These are phyloP conservation scores for Henicopernis longicauda DNA, from an alignment of 2,113 vertebrate genomes.

Conservation along the genomic window DNA sequence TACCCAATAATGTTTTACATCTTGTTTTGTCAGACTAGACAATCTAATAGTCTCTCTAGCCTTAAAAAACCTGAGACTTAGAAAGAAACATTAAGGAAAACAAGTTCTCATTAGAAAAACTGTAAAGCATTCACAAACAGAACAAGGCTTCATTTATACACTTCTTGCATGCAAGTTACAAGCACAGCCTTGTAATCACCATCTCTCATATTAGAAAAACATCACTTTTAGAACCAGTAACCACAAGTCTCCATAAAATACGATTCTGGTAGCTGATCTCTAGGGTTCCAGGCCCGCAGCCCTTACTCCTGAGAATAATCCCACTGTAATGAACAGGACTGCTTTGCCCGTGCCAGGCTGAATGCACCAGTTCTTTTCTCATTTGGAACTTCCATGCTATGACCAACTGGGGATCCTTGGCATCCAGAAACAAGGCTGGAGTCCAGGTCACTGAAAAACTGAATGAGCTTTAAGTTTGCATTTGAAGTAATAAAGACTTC, in stretches of 20 bases:
- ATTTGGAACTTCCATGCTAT: background rate
- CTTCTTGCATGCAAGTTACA: background rate
- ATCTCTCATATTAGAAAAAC: conserved; percentile 3
- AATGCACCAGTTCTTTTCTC: background rate
- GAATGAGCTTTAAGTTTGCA: background rate
- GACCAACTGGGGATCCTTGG: background rate
- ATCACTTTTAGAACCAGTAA: background rate
- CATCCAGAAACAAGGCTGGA: background rate
- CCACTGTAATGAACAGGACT: background rate
- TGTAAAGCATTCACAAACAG: conserved; percentile 30
- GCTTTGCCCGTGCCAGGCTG: background rate
- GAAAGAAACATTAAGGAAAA: conserved; percentile 30
- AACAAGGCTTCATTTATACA: conserved; percentile 35
- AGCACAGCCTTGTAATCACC: background rate
- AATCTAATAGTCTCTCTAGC: background rate
- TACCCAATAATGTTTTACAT: background rate
- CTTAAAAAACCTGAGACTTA: background rate
- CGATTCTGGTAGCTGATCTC: background rate
- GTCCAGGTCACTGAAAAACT: background rate
- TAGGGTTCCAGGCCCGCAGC: background rate
- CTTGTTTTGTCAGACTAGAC: conserved; percentile 19
- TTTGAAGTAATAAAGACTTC: background rate
- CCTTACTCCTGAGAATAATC: background rate
- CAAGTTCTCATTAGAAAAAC: conserved; percentile 28
- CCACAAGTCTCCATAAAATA: conserved; percentile 16